A percentile compares a stretch with the other conserved stretches of the same genome.
These are phyloP conservation scores for Stenchaetothrips biformis DNA, from an alignment of 2,888 invertebrate genomes.

Conservation along the genomic window DNA sequence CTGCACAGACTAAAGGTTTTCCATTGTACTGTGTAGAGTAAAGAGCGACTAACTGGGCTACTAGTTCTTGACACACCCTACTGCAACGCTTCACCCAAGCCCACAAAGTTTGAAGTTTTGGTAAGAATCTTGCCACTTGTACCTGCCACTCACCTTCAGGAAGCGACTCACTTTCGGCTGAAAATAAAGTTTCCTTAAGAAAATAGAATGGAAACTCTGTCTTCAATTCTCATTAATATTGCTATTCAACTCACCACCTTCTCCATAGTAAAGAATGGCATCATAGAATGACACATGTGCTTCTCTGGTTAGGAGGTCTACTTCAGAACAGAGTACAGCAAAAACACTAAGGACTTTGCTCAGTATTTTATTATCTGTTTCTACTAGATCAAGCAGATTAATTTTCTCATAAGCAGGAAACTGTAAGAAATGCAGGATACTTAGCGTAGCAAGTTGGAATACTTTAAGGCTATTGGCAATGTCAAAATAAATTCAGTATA, in stretches of 20 bases:
- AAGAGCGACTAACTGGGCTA: conserved; percentile 70
- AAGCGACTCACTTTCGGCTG: background rate
- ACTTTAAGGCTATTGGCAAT: background rate
- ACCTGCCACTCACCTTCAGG: conserved; percentile 10
- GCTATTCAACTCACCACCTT: conserved; percentile 48
- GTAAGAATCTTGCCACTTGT: background rate
- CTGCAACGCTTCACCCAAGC: conserved; percentile 66
- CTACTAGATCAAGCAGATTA: conserved; percentile 63
- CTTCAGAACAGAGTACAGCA: conserved; percentile 72
- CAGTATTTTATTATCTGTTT: conserved; percentile 76
- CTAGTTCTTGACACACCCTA: conserved; percentile 63
- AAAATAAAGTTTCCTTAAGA: background rate
- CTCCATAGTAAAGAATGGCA: conserved; percentile 62
- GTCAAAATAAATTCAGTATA: conserved; percentile 31
- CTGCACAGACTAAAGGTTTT: conserved; percentile 42
- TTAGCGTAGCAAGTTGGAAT: background rate
- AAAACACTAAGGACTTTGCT: conserved; percentile 75
- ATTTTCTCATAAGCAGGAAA: conserved; percentile 58
- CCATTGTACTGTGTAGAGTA: conserved; percentile 49
- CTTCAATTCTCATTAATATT: background rate
- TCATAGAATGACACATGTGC: conserved; percentile 57
- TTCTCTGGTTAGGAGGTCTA: conserved; percentile 61
- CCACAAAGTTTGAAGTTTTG: conserved; percentile 47
- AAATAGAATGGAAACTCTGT: background rate
- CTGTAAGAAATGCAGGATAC: conserved; percentile 36